Evolutionary conservation across 2,888 invertebrate species (phyloP).

Genomic region (Acleris holmiana): DNA sequence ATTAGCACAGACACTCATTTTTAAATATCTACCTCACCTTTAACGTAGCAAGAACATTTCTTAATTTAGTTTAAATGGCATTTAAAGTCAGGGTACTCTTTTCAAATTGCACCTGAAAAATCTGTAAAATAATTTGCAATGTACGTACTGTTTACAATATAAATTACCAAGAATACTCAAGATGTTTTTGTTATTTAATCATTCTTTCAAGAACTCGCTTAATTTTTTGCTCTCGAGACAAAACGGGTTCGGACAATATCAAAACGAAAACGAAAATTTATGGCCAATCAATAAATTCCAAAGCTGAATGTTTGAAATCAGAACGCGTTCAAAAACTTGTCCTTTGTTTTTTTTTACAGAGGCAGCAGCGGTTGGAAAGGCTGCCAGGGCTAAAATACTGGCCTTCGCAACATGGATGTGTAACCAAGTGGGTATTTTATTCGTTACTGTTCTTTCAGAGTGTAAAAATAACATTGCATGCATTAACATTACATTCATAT

Average conservation of each 20-base stretch:
- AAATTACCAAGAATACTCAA: too few species aligned
- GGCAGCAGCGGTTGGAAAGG: conserved; percentile 18
- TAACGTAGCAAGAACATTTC: too few species aligned
- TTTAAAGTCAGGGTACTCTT: too few species aligned
- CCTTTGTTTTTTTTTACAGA: conserved; percentile 31
- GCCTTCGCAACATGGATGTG: conserved; percentile 31
- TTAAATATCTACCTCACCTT: too few species aligned
- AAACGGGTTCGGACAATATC: background rate
- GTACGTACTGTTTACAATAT: too few species aligned
- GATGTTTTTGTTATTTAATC: background rate
- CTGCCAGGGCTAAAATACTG: conserved; percentile 16
- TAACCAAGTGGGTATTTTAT: conserved; percentile 29
- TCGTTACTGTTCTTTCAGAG: background rate
- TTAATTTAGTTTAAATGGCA: too few species aligned
- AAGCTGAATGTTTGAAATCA: conserved; percentile 33
- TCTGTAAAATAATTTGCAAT: too few species aligned
- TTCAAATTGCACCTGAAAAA: too few species aligned
- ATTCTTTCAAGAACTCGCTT: background rate
- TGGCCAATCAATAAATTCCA: conserved; percentile 36
- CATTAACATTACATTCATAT: too few species aligned
- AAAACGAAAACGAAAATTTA: conserved; percentile 22
- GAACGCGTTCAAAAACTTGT: conserved; percentile 34
- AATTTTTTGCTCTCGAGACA: background rate
- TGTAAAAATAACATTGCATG: too few species aligned
- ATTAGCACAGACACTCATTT: too few species aligned